Base-by-base conservation (phyloP, 1,140 invertebrate species). In the Drosophila tani region DNA sequence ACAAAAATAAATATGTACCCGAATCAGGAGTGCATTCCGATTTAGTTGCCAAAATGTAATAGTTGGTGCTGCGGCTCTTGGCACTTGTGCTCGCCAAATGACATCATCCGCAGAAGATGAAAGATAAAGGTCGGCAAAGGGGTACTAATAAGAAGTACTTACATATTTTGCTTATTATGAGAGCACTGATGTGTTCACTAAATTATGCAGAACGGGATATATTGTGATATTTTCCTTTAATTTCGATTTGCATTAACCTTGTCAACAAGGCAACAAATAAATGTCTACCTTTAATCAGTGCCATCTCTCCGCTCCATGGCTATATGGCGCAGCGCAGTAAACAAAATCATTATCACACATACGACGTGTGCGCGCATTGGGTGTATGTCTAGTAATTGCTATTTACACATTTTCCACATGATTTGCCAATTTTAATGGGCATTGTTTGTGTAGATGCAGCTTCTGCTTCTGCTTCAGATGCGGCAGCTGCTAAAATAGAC, bases 401-500 rank as follows among this genome's bases (percentile, higher is more conserved):
- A 84, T 88, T 88, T 84, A 90, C 85, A 88, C 74, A 88, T 90
- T 88, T 88, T 81, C 69, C 81, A 75, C 85, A 75, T 90, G 85
- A 88, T 88, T 88, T 88, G 84, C 82, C 74, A 81, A 84, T 88
- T 90, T 88, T 88, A 88, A 88, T 88, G 81, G 90, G 85, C 81
- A 67, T 81, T 84, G 81, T 88, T 88, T 78, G 47, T 84, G 65
- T 82, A 59, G 62, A 69, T 81, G 64, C 71, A 80, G 66, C 67
- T 50, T 40, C 81, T 67, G 63, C 50, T 66, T 46, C 56, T 51
- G 60, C 50, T 49, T 47, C 73, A 43, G 29, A 57, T 19, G 15
- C 47, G 45, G 65, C 74, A 79, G 56, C 76, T 71, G 58, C 46
- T 40, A 70, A 64, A 78, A 78, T 78, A 84, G 83, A 88, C 68